These are phyloP conservation scores for Antigone vipio DNA, from an alignment of 2,113 vertebrate species.

Conservation along the genomic window DNA sequence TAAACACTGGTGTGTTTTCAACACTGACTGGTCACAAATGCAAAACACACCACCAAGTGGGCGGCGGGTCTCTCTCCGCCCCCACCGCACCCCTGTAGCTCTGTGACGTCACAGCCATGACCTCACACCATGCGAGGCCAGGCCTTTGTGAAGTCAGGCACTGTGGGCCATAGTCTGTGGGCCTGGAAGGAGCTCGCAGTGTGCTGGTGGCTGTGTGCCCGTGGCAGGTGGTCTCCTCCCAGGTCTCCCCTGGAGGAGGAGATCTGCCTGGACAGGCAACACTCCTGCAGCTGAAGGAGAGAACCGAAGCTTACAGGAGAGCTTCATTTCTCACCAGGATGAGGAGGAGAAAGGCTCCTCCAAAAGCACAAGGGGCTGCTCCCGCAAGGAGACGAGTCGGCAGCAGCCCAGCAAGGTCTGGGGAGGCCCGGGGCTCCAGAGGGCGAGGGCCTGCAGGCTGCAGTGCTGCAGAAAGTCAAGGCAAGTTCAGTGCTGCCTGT, in stretches of 20 bases:
- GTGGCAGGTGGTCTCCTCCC: neutral
- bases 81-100: too few species aligned
- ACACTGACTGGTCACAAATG: too few species aligned
- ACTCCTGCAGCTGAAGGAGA: too few species aligned
- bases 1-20: too few species aligned
- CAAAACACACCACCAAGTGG: too few species aligned
- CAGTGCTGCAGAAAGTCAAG: neutral
- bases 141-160: too few species aligned
- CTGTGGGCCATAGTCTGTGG: neutral
- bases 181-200: neutral
- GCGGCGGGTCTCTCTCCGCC: too few species aligned
- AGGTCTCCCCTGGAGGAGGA: neutral
- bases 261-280: neutral
- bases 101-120: too few species aligned
- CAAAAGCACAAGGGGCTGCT: neutral
- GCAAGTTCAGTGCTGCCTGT: neutral
- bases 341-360: neutral
- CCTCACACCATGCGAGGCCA: too few species aligned
- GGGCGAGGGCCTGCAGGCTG: neutral
- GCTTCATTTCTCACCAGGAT: neutral
- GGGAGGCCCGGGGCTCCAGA: too few species aligned
- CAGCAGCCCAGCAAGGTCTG: neutral
- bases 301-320: neutral
- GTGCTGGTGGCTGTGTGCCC: neutral
- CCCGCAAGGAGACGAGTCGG: neutral